phyloP scores from a whole-genome alignment of 2,888 invertebrate species.

The Rotaria socialis region DNA sequence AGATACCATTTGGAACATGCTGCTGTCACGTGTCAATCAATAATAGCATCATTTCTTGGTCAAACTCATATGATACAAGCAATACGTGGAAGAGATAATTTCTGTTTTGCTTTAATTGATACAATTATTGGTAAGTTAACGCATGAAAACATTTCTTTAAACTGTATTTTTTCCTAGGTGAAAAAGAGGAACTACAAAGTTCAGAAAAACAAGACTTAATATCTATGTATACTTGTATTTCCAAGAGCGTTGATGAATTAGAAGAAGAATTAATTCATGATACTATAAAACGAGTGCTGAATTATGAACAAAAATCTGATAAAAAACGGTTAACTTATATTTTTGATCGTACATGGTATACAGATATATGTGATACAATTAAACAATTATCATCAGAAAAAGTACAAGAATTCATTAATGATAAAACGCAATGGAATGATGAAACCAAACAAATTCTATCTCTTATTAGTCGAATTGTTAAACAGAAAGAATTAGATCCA shows the following conservation, averaged over 20 bases:
- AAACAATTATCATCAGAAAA: not conserved
- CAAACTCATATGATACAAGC: constrained; percentile 27
- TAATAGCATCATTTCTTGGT: not conserved
- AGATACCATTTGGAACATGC: constrained; percentile 34
- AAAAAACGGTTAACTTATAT: not conserved
- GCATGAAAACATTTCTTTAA: too few species aligned
- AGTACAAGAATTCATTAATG: not conserved
- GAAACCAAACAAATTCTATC: not conserved
- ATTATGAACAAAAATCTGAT: not conserved
- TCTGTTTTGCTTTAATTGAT: constrained; percentile 24
- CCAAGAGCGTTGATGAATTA: not conserved
- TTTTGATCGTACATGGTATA: constrained; percentile 23
- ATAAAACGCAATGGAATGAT: not conserved
- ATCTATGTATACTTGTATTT: not conserved
- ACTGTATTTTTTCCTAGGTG: not conserved
- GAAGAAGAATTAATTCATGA: not conserved
- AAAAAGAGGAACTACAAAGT: not conserved
- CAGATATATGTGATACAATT: not conserved
- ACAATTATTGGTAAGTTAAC: not conserved
- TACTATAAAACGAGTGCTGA: not conserved
- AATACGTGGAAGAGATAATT: constrained; percentile 3
- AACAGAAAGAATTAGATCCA: not conserved
- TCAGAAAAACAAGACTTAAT: not conserved
- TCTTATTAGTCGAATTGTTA: not conserved
- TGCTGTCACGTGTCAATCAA: not conserved